Evolutionary conservation across 2,888 invertebrate species (phyloP).

Genomic region (Marronus borbonicus): DNA sequence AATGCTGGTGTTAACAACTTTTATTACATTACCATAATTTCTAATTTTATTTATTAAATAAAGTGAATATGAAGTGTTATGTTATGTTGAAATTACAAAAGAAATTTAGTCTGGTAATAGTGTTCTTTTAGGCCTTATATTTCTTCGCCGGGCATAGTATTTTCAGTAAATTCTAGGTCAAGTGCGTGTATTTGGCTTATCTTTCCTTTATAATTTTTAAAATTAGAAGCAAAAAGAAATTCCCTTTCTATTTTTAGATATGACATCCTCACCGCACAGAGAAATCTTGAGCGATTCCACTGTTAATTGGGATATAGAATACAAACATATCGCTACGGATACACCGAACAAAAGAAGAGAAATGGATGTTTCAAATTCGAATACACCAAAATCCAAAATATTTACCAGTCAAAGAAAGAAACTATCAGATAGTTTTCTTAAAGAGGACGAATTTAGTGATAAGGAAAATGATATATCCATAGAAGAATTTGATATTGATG

Average conservation of each 20-base stretch:
- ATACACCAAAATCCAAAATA: constrained; percentile 66
- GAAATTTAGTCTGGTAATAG: no score
- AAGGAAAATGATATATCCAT: constrained; percentile 48
- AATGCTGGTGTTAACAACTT: no score
- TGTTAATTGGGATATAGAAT: constrained; percentile 68
- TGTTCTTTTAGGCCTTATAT: no score
- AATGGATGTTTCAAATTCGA: constrained; percentile 66
- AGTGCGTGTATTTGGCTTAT: constrained; percentile 7
- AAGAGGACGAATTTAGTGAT: constrained; percentile 59
- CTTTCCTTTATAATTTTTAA: constrained; percentile 36
- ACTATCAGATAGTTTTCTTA: constrained; percentile 67
- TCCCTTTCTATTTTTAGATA: constrained; percentile 45
- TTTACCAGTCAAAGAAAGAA: constrained; percentile 68
- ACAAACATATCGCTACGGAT: constrained; percentile 64
- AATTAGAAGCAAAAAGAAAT: background rate
- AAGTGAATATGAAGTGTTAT: no score
- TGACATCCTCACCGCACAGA: constrained; percentile 52
- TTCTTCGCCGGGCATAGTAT: background rate
- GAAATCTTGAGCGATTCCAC: constrained; percentile 60
- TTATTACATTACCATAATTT: background rate
- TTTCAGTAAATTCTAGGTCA: no score
- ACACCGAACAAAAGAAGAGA: constrained; percentile 57
- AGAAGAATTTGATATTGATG: constrained; percentile 56
- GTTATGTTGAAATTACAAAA: no score
- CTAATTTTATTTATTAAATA: background rate